phyloP scores from a whole-genome alignment of 2,888 invertebrate species.

The Xestobium rufovillosum region DNA sequence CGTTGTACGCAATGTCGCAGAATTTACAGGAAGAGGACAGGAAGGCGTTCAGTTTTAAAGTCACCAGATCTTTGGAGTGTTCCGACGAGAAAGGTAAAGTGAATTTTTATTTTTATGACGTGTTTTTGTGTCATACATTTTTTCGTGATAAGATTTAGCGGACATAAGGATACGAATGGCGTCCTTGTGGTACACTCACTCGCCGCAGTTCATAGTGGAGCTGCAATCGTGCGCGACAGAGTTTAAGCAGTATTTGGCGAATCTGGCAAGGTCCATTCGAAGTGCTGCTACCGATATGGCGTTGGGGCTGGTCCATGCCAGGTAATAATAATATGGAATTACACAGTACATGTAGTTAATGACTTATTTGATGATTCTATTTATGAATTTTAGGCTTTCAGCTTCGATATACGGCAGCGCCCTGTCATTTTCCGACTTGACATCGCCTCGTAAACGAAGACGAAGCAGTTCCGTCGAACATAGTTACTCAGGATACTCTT shows the following conservation, averaged over 20 bases:
- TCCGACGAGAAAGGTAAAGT: background rate
- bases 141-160: conserved; percentile 29
- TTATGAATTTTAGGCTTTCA: conserved; percentile 50
- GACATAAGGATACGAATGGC: conserved; percentile 61
- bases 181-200: conserved; percentile 90
- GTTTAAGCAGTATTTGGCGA: conserved; percentile 81
- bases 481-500: conserved; percentile 34
- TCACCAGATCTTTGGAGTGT: conserved; percentile 33
- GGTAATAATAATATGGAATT: conserved; percentile 31
- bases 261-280: conserved; percentile 77
- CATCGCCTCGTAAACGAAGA: conserved; percentile 47
- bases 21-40: conserved; percentile 29
- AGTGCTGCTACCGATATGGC: conserved; percentile 93
- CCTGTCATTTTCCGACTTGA: conserved; percentile 36
- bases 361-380: conserved; percentile 37
- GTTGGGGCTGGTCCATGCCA: conserved; percentile 73
- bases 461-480: conserved; percentile 37
- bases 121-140: too few relatives aligned
- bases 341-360: background rate
- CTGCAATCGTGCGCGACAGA: conserved; percentile 82
- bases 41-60: conserved; percentile 50
- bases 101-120: too few relatives aligned
- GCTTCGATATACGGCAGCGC: conserved; percentile 40
- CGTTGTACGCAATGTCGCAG: conserved; percentile 39
- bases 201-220: conserved; percentile 77